Percentiles rank a stretch among this genome's conserved stretches.
Evolutionary conservation across 2,888 invertebrate genomes (phyloP).

Genomic region (Geotrupes spiniger): DNA sequence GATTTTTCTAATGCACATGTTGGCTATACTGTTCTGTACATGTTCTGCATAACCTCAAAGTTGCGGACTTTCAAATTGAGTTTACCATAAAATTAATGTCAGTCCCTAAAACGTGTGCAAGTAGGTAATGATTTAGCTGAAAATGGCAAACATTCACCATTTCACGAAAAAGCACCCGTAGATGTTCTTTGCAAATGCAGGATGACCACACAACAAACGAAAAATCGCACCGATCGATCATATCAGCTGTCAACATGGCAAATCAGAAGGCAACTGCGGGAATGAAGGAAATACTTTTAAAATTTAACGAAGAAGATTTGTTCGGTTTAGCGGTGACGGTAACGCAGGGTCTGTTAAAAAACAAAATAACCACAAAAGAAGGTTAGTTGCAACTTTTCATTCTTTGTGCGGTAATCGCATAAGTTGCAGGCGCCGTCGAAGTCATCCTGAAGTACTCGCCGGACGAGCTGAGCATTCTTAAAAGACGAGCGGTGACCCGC

Average conservation of each 20-base stretch:
- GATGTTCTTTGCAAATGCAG: too few relatives aligned
- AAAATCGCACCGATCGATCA: neutral
- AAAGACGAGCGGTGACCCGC: conserved; percentile 54
- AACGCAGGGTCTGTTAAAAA: conserved; percentile 42
- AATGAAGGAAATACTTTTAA: conserved; percentile 25
- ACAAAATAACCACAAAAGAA: conserved; percentile 33
- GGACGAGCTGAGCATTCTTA: conserved; percentile 51
- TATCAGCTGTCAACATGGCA: conserved; percentile 20
- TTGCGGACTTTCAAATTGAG: too few relatives aligned
- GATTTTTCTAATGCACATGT: too few relatives aligned
- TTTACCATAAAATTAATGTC: too few relatives aligned
- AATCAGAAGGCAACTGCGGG: conserved; percentile 20
- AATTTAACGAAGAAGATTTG: conserved; percentile 37
- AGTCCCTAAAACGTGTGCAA: too few relatives aligned
- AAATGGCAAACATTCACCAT: too few relatives aligned
- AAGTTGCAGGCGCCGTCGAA: conserved; percentile 53
- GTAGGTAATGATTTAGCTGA: too few relatives aligned
- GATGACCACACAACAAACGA: too few relatives aligned
- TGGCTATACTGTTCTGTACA: too few relatives aligned
- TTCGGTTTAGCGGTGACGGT: conserved; percentile 38
- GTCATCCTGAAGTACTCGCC: conserved; percentile 54
- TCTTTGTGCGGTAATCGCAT: neutral
- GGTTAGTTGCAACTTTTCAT: conserved; percentile 29
- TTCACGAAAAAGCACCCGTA: too few relatives aligned
- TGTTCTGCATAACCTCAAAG: too few relatives aligned